Conservation (phyloP, 92 coral and sea anemone genomes). For the Actinernus sp. region DNA sequence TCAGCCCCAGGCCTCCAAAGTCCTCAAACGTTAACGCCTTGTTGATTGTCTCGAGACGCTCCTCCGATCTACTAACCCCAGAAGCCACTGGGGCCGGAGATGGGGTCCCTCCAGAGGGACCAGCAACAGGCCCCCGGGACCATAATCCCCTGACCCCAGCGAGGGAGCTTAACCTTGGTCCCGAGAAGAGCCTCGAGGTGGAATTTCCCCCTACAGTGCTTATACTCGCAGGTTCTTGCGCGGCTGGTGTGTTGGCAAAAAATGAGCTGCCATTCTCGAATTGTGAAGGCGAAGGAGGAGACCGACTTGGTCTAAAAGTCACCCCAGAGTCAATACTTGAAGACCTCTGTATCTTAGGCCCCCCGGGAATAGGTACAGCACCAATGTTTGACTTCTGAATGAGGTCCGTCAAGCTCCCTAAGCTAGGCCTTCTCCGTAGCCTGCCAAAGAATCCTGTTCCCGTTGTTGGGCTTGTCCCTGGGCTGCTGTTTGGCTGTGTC, state of each 20-base stretch:
- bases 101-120: slow-evolving; percentile 27
- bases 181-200: slow-evolving; percentile 56
- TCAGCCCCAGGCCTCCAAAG: slow-evolving; percentile 85
- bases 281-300: slow-evolving; percentile 92
- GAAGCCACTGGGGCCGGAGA: slow-evolving; percentile 6
- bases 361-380: slow-evolving; percentile 50
- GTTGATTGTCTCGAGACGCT: slow-evolving; percentile 79
- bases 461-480: slow-evolving; percentile 9
- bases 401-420: slow-evolving; percentile 86
- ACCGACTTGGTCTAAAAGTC: slow-evolving; percentile 71
- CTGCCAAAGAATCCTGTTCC: slow-evolving; percentile 85
- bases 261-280: slow-evolving; percentile 76
- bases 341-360: slow-evolving; percentile 64
- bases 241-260: slow-evolving; percentile 11
- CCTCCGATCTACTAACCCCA: slow-evolving; percentile 45
- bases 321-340: slow-evolving; percentile 82
- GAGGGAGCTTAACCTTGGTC: slow-evolving; percentile 73
- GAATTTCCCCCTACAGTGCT: too few relatives aligned
- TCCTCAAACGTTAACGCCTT: slow-evolving; percentile 87
- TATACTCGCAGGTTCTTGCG: slow-evolving; percentile 20
- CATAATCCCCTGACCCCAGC: slow-evolving; percentile 90
- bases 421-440: slow-evolving; percentile 73
- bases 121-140: slow-evolving; percentile 65
- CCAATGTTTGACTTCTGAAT: slow-evolving; percentile 72
- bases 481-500: slow-evolving; percentile 18